These are phyloP conservation scores for Propithecus deckenii DNA, from an alignment of 2,797 vertebrate species.

Conservation along the genomic window DNA sequence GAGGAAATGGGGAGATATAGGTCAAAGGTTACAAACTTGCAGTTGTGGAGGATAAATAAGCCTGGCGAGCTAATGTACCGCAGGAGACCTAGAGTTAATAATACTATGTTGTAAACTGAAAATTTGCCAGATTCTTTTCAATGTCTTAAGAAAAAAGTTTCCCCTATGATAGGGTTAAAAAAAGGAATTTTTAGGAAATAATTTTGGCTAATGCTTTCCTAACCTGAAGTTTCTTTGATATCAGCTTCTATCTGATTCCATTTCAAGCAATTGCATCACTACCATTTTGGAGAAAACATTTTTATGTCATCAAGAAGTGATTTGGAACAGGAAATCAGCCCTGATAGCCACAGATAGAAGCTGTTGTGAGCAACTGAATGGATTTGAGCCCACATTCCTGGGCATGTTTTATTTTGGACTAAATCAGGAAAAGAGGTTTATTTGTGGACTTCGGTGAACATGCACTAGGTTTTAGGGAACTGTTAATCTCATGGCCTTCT, in stretches of 20 bases:
- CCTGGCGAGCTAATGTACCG: background rate
- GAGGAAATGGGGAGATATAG: background rate
- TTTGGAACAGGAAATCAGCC: background rate
- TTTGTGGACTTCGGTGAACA: constrained; percentile 14
- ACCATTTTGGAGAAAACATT: background rate
- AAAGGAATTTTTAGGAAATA: constrained; percentile 11
- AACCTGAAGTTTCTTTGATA: background rate
- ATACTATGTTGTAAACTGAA: background rate
- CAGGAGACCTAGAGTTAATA: no score
- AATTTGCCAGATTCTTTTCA: background rate
- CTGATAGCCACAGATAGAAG: background rate
- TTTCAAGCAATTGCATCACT: background rate
- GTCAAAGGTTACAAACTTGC: background rate
- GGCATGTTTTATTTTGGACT: constrained; percentile 11
- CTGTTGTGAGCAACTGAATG: background rate
- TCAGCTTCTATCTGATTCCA: background rate
- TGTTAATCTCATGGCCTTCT: constrained; percentile 76
- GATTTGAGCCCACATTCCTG: background rate
- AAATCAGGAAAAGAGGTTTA: constrained; percentile 51
- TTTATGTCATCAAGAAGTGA: background rate
- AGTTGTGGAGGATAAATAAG: background rate
- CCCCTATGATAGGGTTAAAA: background rate
- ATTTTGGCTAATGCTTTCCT: background rate
- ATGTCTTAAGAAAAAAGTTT: background rate
- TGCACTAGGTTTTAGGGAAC: constrained; percentile 66